Evolutionary conservation across 2,113 vertebrate genomes (phyloP).

Genomic region (Naja naja): DNA sequence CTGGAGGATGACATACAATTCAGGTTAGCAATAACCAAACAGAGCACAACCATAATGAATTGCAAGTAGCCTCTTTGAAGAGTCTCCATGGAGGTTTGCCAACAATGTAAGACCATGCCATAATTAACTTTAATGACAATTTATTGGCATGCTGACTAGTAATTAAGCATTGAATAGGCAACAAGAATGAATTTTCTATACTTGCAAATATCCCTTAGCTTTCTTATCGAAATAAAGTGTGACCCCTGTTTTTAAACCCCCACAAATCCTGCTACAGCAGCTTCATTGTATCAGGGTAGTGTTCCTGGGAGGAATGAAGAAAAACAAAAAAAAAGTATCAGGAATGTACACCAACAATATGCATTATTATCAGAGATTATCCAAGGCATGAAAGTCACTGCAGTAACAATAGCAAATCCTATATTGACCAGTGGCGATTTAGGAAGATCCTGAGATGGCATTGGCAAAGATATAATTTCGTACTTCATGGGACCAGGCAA

Average conservation of each 20-base stretch:
- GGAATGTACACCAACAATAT: background rate
- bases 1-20: background rate
- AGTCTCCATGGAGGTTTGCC: background rate
- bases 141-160: conserved; percentile 23
- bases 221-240: conserved; percentile 2
- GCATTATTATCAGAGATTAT: background rate
- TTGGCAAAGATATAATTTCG: background rate
- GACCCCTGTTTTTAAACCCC: conserved; percentile 11
- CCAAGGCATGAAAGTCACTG: background rate
- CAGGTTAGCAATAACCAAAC: background rate
- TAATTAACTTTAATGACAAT: conserved; percentile 4
- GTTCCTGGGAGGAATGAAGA: background rate
- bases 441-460: background rate
- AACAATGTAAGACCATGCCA: background rate
- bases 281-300: background rate
- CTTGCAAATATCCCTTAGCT: background rate
- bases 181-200: background rate
- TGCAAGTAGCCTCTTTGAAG: background rate
- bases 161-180: background rate
- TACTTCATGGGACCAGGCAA: background rate
- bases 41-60: background rate
- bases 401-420: background rate
- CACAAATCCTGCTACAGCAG: background rate
- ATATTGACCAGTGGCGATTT: background rate
- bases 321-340: background rate